Evolutionary conservation across 2,113 vertebrate genomes (phyloP).

Genomic region (Saccopteryx bilineata): DNA sequence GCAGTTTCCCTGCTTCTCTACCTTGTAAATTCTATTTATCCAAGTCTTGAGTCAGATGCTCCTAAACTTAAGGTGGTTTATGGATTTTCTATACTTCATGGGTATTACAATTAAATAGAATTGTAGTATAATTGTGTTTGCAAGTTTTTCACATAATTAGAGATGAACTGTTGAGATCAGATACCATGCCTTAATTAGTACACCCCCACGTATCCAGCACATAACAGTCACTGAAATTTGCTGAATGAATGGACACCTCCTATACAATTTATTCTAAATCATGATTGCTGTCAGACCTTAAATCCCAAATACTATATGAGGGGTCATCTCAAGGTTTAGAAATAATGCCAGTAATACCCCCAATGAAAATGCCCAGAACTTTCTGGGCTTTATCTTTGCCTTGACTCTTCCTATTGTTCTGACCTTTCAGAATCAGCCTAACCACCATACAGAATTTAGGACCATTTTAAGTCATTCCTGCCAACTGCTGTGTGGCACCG

Average conservation of each 20-base stretch:
- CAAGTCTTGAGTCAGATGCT: constrained; percentile 23
- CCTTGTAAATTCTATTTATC: constrained; percentile 21
- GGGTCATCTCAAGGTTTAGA: constrained; percentile 34
- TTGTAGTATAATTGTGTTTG: neutral
- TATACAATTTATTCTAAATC: constrained; percentile 45
- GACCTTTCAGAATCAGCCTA: constrained; percentile 21
- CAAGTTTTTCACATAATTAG: neutral
- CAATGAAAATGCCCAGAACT: neutral
- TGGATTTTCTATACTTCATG: neutral
- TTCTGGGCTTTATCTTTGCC: neutral
- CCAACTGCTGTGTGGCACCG: neutral
- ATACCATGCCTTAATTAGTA: neutral
- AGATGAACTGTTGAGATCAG: neutral
- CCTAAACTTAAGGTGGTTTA: constrained; percentile 50
- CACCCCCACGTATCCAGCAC: neutral
- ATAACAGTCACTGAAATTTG: constrained; percentile 38
- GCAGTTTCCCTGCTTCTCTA: constrained; percentile 5
- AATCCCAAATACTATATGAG: constrained; percentile 23
- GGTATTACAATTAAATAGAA: constrained; percentile 19
- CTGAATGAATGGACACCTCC: constrained; percentile 2
- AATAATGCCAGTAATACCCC: neutral
- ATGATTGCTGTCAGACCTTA: constrained; percentile 34
- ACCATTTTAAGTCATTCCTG: constrained; percentile 39
- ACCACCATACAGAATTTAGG: neutral
- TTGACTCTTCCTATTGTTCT: constrained; percentile 33